Evolutionary conservation across 2,113 vertebrate genomes (phyloP).

Genomic region (Sclerurus mexicanus): DNA sequence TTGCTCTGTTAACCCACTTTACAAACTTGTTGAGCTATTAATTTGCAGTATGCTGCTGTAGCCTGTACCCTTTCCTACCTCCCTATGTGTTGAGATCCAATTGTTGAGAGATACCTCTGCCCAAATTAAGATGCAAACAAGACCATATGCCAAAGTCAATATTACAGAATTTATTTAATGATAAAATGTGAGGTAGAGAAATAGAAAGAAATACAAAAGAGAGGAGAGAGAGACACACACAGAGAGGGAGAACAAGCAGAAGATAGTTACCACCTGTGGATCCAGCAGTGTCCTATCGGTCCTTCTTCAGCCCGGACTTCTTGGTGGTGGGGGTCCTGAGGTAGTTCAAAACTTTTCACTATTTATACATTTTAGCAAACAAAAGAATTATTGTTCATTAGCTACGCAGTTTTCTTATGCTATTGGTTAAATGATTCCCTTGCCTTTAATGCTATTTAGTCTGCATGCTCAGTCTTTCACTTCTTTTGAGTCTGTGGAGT

Average conservation of each 20-base stretch:
- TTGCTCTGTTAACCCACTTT: not conserved
- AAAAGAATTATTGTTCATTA: not conserved
- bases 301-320: not conserved
- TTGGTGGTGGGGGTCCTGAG: not conserved
- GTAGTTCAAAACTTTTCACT: not conserved
- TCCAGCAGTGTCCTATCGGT: not conserved
- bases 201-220: not conserved
- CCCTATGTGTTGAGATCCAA: not conserved
- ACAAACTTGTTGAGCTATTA: not conserved
- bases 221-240: not conserved
- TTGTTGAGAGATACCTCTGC: not conserved
- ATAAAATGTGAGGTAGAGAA: not conserved
- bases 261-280: not conserved
- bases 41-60: not conserved
- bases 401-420: not conserved
- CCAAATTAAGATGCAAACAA: not conserved
- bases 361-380: not conserved
- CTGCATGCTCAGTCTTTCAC: not conserved
- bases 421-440: not conserved
- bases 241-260: not conserved
- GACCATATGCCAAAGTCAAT: not conserved
- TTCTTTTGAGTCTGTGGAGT: not conserved
- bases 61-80: not conserved
- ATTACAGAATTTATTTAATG: not conserved
- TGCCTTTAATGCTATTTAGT: not conserved